phyloP scores from a whole-genome alignment of 2,797 vertebrate genomes.

The Carapus acus region DNA sequence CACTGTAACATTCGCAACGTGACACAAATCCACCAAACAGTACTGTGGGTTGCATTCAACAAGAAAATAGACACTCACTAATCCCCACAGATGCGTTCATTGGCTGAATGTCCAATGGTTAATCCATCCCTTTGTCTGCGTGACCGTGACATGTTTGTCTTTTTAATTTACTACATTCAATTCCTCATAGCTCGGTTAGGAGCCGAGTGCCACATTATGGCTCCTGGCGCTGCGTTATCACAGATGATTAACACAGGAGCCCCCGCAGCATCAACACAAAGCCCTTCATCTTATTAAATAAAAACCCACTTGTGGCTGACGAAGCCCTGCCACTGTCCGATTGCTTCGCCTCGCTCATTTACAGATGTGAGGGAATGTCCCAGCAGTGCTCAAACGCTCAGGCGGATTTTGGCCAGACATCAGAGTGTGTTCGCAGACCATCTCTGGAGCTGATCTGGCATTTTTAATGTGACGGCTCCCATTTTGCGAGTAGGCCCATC shows the following conservation, averaged over 20 bases:
- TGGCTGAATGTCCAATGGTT: constrained; percentile 23
- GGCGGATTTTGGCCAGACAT: constrained; percentile 24
- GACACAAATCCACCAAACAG: constrained; percentile 24
- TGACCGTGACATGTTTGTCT: constrained; percentile 41
- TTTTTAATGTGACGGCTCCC: constrained; percentile 11
- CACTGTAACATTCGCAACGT: neutral
- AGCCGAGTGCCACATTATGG: constrained; percentile 36
- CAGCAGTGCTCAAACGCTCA: constrained; percentile 7
- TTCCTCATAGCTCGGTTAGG: constrained; percentile 23
- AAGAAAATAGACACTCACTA: too few species aligned
- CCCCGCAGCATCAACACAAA: constrained; percentile 30
- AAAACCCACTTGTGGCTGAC: constrained; percentile 34
- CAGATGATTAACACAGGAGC: constrained; percentile 35
- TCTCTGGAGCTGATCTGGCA: constrained; percentile 18
- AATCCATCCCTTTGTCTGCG: constrained; percentile 39
- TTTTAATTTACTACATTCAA: constrained; percentile 59
- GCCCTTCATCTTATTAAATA: constrained; percentile 35
- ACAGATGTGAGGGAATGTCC: constrained; percentile 21
- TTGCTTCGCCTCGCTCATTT: constrained; percentile 11
- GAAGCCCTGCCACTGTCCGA: constrained; percentile 12
- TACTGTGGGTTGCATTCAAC: too few species aligned
- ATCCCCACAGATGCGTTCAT: too few species aligned
- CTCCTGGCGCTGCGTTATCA: constrained; percentile 22
- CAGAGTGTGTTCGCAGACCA: constrained; percentile 16
- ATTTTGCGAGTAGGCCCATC: constrained; percentile 1